Evolutionary conservation across 2,797 vertebrate species (phyloP), one percentile per base, ranked within the genome.

Genomic region (Siniperca undulata): DNA sequence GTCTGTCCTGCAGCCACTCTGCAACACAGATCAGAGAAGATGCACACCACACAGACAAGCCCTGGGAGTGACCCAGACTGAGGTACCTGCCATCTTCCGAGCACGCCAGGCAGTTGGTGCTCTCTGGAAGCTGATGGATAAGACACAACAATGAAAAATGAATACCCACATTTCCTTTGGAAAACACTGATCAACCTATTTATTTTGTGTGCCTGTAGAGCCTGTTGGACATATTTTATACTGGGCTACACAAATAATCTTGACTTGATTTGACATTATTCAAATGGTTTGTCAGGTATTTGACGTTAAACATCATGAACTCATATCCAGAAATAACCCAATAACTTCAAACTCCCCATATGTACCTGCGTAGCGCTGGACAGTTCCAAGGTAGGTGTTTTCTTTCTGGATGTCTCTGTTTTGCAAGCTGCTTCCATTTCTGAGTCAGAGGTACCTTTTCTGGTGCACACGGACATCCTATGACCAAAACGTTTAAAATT

Each of bases 21-120:
- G 89, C 91, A 42, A 93, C 75, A 67, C 38, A 74, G 60, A 80
- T 81, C 19, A 86, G 90, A 70, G 83, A 86, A 24, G 84, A 76
- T 0, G 86, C 70, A 64, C 40, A 89, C 93, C 97, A 96, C 82
- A 97, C 94, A 27, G 94, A 93, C 80, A 99, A 91, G 50, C 97
- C 97, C 40, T 61, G 7, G 0, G 90, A 89, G 77, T 95, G 92
- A 70, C 97, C 98, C 3, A 96, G 77, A 87, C 97, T 95, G 59
- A 98, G 59, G 60, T 95, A 96, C 50, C 90, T 85, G 72, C 95
- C 95, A 6, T 97, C 96, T 1, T 91, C 94, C 0, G 95, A 93
- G 74, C 94, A 83, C 2, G 92, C 88, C 72, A 98, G 84, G 78
- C 97, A 97, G 70, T 94, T 96, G 55, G 94, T 91, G 78, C 82